Evolutionary conservation across 2,113 vertebrate genomes (phyloP).

Genomic region (Pimephales promelas): DNA sequence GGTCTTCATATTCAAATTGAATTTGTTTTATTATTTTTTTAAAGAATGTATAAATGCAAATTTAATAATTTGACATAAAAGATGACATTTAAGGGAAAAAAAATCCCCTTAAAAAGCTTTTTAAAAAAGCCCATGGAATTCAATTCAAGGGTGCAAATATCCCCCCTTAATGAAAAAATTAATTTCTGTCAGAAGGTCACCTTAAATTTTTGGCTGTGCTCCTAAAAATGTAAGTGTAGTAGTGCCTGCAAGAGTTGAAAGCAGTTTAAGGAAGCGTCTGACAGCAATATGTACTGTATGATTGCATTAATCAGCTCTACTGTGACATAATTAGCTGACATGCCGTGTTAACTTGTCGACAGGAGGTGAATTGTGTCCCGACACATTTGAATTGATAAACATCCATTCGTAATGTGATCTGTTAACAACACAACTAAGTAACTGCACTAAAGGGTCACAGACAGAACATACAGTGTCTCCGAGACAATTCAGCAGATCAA

Average conservation of each 20-base stretch:
- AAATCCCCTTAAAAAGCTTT: too few relatives aligned
- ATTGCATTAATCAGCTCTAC: not conserved
- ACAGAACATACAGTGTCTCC: not conserved
- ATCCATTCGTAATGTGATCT: not conserved
- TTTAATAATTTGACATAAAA: too few relatives aligned
- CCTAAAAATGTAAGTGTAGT: too few relatives aligned
- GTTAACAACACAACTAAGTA: constrained; percentile 7
- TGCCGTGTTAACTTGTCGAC: not conserved
- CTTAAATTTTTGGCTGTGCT: too few relatives aligned
- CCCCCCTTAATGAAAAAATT: too few relatives aligned
- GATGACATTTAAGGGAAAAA: too few relatives aligned
- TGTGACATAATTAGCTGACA: not conserved
- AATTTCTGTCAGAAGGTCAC: too few relatives aligned
- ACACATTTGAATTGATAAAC: constrained; percentile 5
- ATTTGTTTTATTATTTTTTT: too few relatives aligned
- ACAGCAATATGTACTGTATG: not conserved
- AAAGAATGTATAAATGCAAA: too few relatives aligned
- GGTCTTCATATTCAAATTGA: too few relatives aligned
- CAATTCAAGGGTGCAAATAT: too few relatives aligned
- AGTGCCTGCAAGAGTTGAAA: not conserved
- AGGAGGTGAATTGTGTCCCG: not conserved
- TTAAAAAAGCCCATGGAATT: too few relatives aligned
- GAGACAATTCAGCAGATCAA: not conserved
- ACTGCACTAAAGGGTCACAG: not conserved
- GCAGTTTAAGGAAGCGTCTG: not conserved